phyloP scores from a whole-genome alignment of 2,797 vertebrate species.

The Mormyrus hasselquistii region DNA sequence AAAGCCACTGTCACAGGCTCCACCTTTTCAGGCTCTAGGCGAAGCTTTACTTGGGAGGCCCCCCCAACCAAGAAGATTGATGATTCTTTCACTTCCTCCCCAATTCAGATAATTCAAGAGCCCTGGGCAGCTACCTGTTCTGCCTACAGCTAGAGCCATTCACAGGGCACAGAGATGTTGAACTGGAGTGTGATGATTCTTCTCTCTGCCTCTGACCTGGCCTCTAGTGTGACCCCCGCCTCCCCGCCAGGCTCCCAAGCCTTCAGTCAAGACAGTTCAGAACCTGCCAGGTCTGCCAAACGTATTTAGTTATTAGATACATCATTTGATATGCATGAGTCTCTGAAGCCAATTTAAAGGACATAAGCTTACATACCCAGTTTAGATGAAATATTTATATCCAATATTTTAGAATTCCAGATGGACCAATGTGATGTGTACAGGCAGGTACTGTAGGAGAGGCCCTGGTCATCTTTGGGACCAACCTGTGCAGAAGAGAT shows the following conservation, averaged over 20 bases:
- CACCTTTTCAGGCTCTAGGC: not conserved
- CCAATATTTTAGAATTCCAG: conserved; percentile 8
- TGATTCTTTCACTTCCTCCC: not conserved
- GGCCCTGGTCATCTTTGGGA: not conserved
- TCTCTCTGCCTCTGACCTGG: not conserved
- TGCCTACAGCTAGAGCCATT: not conserved
- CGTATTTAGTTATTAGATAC: not conserved
- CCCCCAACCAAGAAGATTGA: not conserved
- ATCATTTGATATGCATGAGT: conserved; percentile 18
- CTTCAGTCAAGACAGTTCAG: not conserved
- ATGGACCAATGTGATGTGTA: not conserved
- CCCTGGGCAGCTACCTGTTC: not conserved
- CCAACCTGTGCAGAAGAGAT: not conserved
- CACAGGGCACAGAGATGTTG: not conserved
- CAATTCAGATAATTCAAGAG: not conserved
- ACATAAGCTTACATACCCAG: not conserved
- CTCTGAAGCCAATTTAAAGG: not conserved
- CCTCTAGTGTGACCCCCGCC: not conserved
- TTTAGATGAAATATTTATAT: conserved; percentile 21
- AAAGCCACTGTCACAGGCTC: not conserved
- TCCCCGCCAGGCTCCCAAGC: not conserved
- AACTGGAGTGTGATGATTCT: not conserved
- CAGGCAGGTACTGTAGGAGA: not conserved
- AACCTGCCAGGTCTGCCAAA: not conserved
- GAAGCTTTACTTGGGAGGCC: not conserved